Evolutionary conservation across 2,888 invertebrate species (phyloP).

Genomic region (Lucinisca nassula): DNA sequence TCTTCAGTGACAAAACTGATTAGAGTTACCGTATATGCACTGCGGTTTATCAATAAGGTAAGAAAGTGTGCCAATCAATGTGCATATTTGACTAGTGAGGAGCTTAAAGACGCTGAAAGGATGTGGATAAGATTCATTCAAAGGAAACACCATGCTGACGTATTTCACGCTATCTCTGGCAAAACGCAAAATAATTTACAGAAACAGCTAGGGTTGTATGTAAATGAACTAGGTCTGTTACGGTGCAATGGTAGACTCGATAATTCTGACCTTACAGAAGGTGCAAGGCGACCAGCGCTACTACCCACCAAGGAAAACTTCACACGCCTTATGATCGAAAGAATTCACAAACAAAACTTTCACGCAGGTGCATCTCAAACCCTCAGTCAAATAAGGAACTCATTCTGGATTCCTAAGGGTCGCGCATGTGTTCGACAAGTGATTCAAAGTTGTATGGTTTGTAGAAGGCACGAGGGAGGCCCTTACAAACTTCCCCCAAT

Average conservation of each 20-base stretch:
- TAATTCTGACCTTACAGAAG: conserved; percentile 1
- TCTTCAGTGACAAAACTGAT: neutral
- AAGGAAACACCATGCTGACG: conserved; percentile 1
- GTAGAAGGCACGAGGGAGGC: conserved; percentile 25
- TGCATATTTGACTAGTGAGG: neutral
- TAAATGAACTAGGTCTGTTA: conserved; percentile 5
- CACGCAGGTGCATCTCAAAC: conserved; percentile 50
- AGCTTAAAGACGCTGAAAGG: conserved; percentile 2
- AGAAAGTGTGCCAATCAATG: no score
- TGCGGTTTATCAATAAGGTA: conserved; percentile 22
- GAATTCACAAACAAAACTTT: conserved; percentile 10
- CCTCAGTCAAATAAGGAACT: neutral
- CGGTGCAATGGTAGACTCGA: conserved; percentile 18
- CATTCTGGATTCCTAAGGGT: conserved; percentile 51
- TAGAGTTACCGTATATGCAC: conserved; percentile 15
- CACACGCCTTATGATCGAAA: conserved; percentile 15
- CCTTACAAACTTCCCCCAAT: conserved; percentile 46
- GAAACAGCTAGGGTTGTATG: conserved; percentile 18
- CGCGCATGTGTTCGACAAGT: conserved; percentile 36
- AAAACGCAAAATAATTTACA: conserved; percentile 9
- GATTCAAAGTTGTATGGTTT: conserved; percentile 15
- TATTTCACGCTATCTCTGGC: neutral
- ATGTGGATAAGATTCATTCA: neutral
- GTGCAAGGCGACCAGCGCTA: conserved; percentile 21
- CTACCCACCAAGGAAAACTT: neutral